Conservation (phyloP, 2,888 invertebrate genomes). For the Meiosimyza decipiens region DNA sequence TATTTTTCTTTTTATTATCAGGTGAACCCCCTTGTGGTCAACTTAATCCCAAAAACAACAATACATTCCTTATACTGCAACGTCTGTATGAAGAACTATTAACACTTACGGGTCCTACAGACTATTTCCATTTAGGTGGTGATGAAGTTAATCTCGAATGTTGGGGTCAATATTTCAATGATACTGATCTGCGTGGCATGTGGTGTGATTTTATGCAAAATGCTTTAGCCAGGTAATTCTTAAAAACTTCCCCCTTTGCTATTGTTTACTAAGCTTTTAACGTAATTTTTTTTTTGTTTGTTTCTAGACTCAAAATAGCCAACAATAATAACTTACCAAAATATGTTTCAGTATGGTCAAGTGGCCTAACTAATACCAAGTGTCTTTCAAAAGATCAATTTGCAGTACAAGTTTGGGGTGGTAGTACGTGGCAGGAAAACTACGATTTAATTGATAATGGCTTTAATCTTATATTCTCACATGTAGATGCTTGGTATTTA, state of each 20-base stretch:
- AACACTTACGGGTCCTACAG: conserved; percentile 78
- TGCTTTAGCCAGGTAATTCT: conserved; percentile 68
- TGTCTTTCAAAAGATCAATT: conserved; percentile 73
- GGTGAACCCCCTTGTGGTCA: conserved; percentile 87
- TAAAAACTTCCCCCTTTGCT: background rate
- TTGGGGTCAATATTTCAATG: conserved; percentile 80
- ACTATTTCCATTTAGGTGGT: conserved; percentile 83
- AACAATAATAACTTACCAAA: conserved; percentile 63
- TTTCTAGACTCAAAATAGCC: conserved; percentile 61
- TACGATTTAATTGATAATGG: conserved; percentile 81
- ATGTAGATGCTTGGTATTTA: conserved; percentile 89
- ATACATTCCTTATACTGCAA: conserved; percentile 79
- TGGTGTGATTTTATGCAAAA: conserved; percentile 83
- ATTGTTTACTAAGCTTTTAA: background rate
- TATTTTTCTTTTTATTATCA: background rate
- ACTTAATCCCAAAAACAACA: conserved; percentile 83
- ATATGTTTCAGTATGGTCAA: conserved; percentile 78
- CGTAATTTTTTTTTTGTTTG: conserved; percentile 11
- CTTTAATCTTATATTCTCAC: conserved; percentile 81
- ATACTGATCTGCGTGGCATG: conserved; percentile 79
- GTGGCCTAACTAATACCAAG: conserved; percentile 79
- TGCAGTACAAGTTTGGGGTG: conserved; percentile 84
- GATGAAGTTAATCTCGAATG: conserved; percentile 80
- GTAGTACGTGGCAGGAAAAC: conserved; percentile 84
- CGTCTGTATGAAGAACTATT: conserved; percentile 81